A percentile compares a stretch with the other conserved stretches of the same genome.
Evolutionary conservation across 30 jellyfish, hydroid and myxozoan genomes (phyloP).

Genomic region (Hydractinia echinata): DNA sequence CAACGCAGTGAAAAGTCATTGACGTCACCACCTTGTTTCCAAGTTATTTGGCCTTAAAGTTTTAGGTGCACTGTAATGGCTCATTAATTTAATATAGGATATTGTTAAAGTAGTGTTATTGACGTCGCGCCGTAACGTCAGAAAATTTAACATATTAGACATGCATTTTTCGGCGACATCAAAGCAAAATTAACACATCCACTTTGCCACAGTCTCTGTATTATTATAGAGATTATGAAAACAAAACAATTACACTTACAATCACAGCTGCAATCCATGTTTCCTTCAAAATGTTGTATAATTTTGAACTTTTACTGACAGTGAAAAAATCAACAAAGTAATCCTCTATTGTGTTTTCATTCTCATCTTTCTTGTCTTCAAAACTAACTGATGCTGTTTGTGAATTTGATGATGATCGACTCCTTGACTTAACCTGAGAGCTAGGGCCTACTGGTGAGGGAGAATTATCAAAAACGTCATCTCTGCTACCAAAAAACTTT

Average conservation of each 20-base stretch:
- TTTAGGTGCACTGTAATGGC: too few relatives aligned
- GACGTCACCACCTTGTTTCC: too few relatives aligned
- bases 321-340: conserved; percentile 26
- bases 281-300: conserved; percentile 20
- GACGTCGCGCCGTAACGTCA: too few relatives aligned
- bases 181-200: too few relatives aligned
- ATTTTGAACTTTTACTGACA: conserved; percentile 5
- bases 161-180: too few relatives aligned
- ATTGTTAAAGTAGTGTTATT: too few relatives aligned
- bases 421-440: background rate
- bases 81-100: too few relatives aligned
- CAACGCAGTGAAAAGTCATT: too few relatives aligned
- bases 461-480: background rate
- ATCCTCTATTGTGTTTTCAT: background rate
- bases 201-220: too few relatives aligned
- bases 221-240: background rate
- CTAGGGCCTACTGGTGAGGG: background rate
- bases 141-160: too few relatives aligned
- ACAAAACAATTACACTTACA: conserved; percentile 1
- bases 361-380: too few relatives aligned
- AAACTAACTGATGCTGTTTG: background rate
- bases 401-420: background rate
- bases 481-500: background rate
- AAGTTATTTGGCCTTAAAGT: too few relatives aligned
- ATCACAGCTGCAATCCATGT: conserved; percentile 24